Evolutionary conservation across 2,888 invertebrate species (phyloP).

Genomic region (Tuta absoluta): DNA sequence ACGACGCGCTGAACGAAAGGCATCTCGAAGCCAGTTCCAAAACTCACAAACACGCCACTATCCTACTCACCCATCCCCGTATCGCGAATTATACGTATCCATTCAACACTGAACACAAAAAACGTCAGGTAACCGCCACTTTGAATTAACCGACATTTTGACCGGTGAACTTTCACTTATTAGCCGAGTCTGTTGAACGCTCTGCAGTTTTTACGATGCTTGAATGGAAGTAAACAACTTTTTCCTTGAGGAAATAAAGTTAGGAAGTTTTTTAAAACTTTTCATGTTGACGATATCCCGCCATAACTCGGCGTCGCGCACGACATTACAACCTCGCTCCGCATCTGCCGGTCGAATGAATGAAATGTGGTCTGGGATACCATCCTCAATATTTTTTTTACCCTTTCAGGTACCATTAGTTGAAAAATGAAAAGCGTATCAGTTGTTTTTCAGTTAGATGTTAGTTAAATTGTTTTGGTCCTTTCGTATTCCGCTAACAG

Average conservation of each 20-base stretch:
- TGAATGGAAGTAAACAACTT: constrained; percentile 41
- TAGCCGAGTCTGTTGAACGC: constrained; percentile 43
- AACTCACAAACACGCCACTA: constrained; percentile 47
- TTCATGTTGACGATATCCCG: constrained; percentile 72
- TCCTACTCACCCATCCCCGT: constrained; percentile 68
- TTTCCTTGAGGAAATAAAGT: constrained; percentile 52
- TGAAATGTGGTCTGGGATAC: constrained; percentile 36
- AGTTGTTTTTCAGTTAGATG: too few species aligned
- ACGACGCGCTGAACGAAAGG: constrained; percentile 93
- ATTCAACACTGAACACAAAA: constrained; percentile 80
- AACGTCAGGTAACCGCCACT: constrained; percentile 81
- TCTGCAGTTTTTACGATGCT: constrained; percentile 47
- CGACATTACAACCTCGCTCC: constrained; percentile 40
- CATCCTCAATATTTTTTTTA: constrained; percentile 31
- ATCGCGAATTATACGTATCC: constrained; percentile 72
- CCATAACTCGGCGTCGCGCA: constrained; percentile 54
- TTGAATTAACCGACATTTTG: constrained; percentile 81
- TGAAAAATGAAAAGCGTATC: too few species aligned
- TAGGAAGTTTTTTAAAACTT: constrained; percentile 72
- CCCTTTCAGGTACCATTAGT: too few species aligned
- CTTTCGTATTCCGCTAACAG: too few species aligned
- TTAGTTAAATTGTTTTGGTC: too few species aligned
- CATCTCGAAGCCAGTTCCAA: constrained; percentile 81
- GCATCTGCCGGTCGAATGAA: constrained; percentile 59
- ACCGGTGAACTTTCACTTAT: constrained; percentile 71